phyloP scores from a whole-genome alignment of 2,888 invertebrate genomes.

The Archips crataeganus region DNA sequence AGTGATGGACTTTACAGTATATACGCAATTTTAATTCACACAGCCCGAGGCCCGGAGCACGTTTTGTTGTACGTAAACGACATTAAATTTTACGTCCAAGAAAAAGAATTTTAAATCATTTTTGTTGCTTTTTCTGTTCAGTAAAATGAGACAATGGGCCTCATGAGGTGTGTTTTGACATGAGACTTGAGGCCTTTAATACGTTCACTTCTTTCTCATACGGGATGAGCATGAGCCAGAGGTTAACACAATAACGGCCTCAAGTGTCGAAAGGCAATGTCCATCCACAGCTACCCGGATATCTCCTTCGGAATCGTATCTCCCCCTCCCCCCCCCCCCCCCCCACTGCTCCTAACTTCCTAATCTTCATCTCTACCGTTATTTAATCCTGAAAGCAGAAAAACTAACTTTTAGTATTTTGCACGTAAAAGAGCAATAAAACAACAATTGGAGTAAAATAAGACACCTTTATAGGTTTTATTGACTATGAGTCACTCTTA shows the following conservation, averaged over 20 bases:
- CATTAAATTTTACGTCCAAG: background rate
- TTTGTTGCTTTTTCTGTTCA: background rate
- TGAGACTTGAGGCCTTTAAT: background rate
- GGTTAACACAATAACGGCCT: background rate
- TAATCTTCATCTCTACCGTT: slow-evolving; percentile 14
- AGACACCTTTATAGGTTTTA: slow-evolving; percentile 3
- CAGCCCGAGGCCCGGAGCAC: background rate
- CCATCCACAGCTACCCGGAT: slow-evolving; percentile 4
- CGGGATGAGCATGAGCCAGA: background rate
- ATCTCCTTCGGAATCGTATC: background rate
- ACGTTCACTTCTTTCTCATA: background rate
- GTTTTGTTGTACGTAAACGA: background rate
- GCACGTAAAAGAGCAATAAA: background rate
- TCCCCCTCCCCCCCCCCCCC: background rate
- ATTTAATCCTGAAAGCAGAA: slow-evolving; percentile 13
- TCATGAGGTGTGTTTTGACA: background rate
- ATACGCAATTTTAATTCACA: background rate
- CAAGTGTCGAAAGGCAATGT: background rate
- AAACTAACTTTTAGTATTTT: slow-evolving; percentile 16
- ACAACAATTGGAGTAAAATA: background rate
- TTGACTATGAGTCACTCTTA: background rate
- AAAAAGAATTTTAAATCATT: background rate
- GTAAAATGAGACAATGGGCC: slow-evolving; percentile 2
- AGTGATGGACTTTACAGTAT: background rate
- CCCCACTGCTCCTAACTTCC: background rate